Evolutionary conservation across 92 coral and sea anemone species (phyloP).

Genomic region (Palythoa heliodiscus): DNA sequence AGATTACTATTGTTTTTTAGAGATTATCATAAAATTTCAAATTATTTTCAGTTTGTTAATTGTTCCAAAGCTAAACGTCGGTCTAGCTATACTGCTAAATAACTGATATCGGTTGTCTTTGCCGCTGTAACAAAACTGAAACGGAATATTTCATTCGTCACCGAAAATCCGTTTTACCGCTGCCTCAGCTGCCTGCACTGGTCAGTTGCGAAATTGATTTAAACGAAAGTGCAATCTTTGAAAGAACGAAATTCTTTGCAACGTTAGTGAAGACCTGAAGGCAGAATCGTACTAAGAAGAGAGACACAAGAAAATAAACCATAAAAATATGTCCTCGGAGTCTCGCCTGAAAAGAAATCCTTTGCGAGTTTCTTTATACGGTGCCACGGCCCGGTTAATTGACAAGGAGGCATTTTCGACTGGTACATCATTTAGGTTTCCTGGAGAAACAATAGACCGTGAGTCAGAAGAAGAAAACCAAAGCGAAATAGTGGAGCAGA

Average conservation of each 20-base stretch:
- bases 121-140: conserved; percentile 24
- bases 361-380: conserved; percentile 34
- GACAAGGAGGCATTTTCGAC: conserved; percentile 36
- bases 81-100: no score
- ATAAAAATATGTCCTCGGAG: neutral
- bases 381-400: conserved; percentile 25
- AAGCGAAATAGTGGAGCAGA: neutral
- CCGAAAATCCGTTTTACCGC: neutral
- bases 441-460: conserved; percentile 5
- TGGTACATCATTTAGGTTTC: conserved; percentile 28
- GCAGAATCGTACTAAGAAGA: neutral
- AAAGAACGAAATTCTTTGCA: neutral
- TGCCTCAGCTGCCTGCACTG: no score
- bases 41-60: neutral
- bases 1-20: neutral
- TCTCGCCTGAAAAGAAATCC: conserved; percentile 22
- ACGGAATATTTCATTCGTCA: neutral
- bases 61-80: neutral
- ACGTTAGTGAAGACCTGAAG: neutral
- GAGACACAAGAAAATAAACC: neutral
- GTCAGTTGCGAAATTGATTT: neutral
- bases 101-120: neutral
- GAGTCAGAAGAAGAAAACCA: conserved; percentile 1
- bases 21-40: neutral
- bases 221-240: no score